phyloP scores from a whole-genome alignment of 2,888 invertebrate species.

The Macropis europaea region DNA sequence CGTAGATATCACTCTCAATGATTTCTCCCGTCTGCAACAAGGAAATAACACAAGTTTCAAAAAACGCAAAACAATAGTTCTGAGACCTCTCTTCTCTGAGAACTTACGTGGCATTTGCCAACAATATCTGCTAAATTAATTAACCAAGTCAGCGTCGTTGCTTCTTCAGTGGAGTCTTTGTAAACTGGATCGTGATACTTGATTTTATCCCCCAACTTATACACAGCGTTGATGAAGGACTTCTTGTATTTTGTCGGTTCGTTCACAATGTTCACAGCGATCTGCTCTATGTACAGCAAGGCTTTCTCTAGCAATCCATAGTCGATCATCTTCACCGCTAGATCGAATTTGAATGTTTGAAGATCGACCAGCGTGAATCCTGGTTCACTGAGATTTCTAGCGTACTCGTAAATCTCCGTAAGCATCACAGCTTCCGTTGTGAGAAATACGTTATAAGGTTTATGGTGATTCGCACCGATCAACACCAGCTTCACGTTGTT shows the following conservation, averaged over 20 bases:
- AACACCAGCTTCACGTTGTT: slow-evolving; percentile 87
- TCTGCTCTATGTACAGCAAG: slow-evolving; percentile 90
- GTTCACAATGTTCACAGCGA: slow-evolving; percentile 85
- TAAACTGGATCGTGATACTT: slow-evolving; percentile 86
- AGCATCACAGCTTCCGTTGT: slow-evolving; percentile 93
- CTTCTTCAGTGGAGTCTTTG: slow-evolving; percentile 80
- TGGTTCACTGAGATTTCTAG: slow-evolving; percentile 88
- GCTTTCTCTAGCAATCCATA: slow-evolving; percentile 90
- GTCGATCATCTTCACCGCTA: slow-evolving; percentile 89
- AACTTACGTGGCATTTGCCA: slow-evolving; percentile 78
- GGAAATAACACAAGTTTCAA: background rate
- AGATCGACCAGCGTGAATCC: slow-evolving; percentile 86
- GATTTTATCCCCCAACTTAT: slow-evolving; percentile 83
- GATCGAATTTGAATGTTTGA: slow-evolving; percentile 91
- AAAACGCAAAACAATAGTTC: background rate
- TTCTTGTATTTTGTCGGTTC: slow-evolving; percentile 82
- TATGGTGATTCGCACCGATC: slow-evolving; percentile 87
- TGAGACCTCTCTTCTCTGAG: background rate
- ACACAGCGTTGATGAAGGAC: slow-evolving; percentile 81
- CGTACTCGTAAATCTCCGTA: slow-evolving; percentile 98
- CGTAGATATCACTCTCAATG: slow-evolving; percentile 63
- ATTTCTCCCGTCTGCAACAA: slow-evolving; percentile 74
- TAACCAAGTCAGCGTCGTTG: slow-evolving; percentile 83
- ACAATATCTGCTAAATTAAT: slow-evolving; percentile 80
- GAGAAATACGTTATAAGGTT: slow-evolving; percentile 85